Conservation (phyloP, 2,113 vertebrate species). For the Taxidea taxus region DNA sequence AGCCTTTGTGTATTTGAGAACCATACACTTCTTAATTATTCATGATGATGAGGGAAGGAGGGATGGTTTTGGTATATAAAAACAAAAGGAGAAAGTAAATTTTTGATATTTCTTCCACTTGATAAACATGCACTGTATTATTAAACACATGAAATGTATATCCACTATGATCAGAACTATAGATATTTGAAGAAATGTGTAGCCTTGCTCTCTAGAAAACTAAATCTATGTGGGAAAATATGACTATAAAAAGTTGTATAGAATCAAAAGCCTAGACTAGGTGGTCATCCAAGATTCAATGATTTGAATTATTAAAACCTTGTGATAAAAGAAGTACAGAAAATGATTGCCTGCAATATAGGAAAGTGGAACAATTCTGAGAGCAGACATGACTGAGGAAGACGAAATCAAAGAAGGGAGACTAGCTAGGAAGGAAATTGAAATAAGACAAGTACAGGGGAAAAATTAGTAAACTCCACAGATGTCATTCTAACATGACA, state of each 20-base stretch:
- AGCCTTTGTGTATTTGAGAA: background rate
- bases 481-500: too few relatives aligned
- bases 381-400: background rate
- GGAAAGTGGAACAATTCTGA: background rate
- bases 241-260: background rate
- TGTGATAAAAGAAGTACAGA: background rate
- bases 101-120: background rate
- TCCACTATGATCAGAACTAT: background rate
- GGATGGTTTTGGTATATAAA: background rate
- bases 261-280: background rate
- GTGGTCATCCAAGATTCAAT: background rate
- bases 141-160: background rate
- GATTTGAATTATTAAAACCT: slow-evolving; percentile 13
- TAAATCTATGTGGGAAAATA: background rate
- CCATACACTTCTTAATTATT: background rate
- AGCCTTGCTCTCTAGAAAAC: background rate
- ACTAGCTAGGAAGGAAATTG: background rate
- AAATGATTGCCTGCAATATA: background rate
- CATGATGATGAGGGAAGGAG: background rate
- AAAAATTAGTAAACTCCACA: background rate
- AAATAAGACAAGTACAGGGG: background rate
- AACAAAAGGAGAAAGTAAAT: background rate
- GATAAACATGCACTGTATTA: background rate
- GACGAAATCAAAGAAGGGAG: background rate
- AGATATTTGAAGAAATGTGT: background rate